Conservation (phyloP, 2,113 vertebrate species). For the Oncorhynchus keta region DNA sequence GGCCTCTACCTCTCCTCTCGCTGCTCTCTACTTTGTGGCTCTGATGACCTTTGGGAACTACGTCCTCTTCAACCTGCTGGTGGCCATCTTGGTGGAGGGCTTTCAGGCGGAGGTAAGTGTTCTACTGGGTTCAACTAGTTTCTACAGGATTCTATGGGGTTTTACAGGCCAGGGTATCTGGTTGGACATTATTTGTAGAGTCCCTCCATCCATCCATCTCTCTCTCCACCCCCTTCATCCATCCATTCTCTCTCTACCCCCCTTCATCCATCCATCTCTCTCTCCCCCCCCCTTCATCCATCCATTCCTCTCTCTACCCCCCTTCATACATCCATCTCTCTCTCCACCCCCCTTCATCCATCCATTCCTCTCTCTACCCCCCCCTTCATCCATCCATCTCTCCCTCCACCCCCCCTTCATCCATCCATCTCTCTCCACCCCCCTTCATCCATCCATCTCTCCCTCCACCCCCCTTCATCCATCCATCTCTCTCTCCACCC, state of each 20-base stretch:
- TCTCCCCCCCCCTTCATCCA: background rate
- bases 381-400: background rate
- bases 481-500: background rate
- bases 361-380: constrained; percentile 13
- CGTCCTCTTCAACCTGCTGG: constrained; percentile 95
- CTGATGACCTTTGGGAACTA: constrained; percentile 99
- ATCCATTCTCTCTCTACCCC: constrained; percentile 13
- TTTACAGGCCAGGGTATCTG: no score
- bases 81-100: constrained; percentile 97
- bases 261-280: background rate
- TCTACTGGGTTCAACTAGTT: background rate
- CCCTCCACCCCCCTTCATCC: background rate
- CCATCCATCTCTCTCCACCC: background rate
- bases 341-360: background rate
- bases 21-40: constrained; percentile 94
- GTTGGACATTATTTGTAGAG: no score
- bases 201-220: constrained; percentile 5
- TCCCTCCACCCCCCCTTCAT: background rate
- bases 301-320: background rate
- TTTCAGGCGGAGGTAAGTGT: constrained; percentile 89
- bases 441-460: constrained; percentile 20
- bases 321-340: background rate
- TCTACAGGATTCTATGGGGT: background rate
- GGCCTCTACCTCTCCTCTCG: constrained; percentile 33
- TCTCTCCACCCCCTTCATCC: background rate